Conservation (phyloP, 2,888 invertebrate genomes). For the Nomada lathburiana region DNA sequence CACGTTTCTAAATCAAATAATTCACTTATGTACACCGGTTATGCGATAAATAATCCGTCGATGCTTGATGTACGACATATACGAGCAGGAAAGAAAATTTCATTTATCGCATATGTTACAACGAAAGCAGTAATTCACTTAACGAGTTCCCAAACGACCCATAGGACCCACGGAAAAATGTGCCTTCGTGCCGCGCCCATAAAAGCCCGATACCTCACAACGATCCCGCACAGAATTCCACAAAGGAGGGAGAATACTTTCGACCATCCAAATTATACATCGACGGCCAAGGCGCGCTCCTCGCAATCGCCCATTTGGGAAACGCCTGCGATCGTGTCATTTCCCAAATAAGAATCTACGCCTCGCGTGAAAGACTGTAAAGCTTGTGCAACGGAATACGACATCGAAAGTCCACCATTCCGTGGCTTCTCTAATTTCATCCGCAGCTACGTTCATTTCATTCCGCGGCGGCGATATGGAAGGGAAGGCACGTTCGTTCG, state of each 20-base stretch:
- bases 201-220: neutral
- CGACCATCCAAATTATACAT: slow-evolving; percentile 18
- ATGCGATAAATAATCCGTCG: no score
- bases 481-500: slow-evolving; percentile 35
- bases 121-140: neutral
- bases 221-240: slow-evolving; percentile 10
- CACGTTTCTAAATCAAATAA: no score
- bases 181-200: neutral
- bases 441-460: neutral
- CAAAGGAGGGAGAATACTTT: neutral
- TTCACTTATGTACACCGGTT: neutral
- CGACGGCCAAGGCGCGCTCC: slow-evolving; percentile 14
- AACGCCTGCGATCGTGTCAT: slow-evolving; percentile 8
- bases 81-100: no score
- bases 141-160: neutral
- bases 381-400: neutral
- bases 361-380: slow-evolving; percentile 1
- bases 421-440: neutral
- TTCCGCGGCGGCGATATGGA: neutral
- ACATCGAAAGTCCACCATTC: neutral
- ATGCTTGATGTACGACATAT: neutral
- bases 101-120: neutral
- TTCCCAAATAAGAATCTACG: slow-evolving; percentile 21
- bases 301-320: slow-evolving; percentile 21
- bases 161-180: neutral